These are phyloP conservation scores for Hoplostethus mediterraneus DNA, from an alignment of 2,797 vertebrate genomes.

Conservation along the genomic window DNA sequence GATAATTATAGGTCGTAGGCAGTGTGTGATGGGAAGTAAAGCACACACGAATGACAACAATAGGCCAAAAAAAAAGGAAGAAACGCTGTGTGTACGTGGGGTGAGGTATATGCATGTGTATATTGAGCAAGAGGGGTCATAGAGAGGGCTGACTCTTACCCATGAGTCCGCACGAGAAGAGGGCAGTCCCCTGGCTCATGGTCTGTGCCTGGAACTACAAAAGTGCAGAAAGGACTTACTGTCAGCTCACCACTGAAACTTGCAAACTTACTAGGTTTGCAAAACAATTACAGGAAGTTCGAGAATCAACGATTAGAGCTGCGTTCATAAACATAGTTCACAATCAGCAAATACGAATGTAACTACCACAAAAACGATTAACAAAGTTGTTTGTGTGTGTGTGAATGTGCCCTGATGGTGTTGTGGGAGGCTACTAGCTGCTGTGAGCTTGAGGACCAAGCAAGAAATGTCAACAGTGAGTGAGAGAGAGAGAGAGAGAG, in stretches of 20 bases:
- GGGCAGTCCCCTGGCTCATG: conserved; percentile 96
- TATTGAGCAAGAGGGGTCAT: background rate
- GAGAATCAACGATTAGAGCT: background rate
- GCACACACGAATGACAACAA: background rate
- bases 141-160: conserved; percentile 84
- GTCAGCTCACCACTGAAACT: conserved; percentile 22
- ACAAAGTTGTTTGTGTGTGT: background rate
- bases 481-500: background rate
- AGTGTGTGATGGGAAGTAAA: background rate
- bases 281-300: background rate
- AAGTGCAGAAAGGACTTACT: conserved; percentile 72
- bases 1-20: conserved; percentile 26
- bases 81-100: background rate
- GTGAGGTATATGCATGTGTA: background rate
- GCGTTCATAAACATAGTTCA: background rate
- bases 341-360: conserved; percentile 12
- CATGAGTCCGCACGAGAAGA: conserved; percentile 94
- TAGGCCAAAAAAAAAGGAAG: background rate
- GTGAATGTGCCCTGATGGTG: background rate
- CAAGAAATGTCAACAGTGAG: conserved; percentile 20
- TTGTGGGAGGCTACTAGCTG: background rate
- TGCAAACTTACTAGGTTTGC: conserved; percentile 1
- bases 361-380: background rate
- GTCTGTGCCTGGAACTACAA: conserved; percentile 89
- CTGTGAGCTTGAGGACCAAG: background rate